A percentile compares a stretch with the other conserved stretches of the same genome.
phyloP scores from a whole-genome alignment of 2,888 invertebrate genomes.

The Hypomecis punctinalis region DNA sequence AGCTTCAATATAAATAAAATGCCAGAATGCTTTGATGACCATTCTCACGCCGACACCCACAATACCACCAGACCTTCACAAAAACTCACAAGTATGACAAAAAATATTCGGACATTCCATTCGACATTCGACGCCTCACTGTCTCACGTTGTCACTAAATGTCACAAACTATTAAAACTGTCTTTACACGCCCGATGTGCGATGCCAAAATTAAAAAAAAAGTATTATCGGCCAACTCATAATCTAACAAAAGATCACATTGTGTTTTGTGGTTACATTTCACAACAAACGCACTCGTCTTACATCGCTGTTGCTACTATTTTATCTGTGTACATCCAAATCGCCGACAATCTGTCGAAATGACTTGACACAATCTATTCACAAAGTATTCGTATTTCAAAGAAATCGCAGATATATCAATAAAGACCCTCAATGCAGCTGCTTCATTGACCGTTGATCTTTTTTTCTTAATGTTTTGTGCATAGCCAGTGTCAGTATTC shows the following conservation, averaged over 20 bases:
- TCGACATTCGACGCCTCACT: conserved; percentile 10
- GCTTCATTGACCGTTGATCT: conserved; percentile 48
- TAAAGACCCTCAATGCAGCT: conserved; percentile 47
- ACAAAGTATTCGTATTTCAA: conserved; percentile 32
- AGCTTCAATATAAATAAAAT: background rate
- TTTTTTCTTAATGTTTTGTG: conserved; percentile 37
- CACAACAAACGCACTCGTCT: conserved; percentile 51
- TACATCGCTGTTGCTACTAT: conserved; percentile 10
- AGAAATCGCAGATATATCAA: conserved; percentile 37
- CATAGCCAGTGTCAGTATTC: conserved; percentile 5
- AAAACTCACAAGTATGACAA: conserved; percentile 1
- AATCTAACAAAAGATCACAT: conserved; percentile 44
- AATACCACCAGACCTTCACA: background rate
- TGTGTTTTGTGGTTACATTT: conserved; percentile 54
- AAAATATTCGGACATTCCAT: background rate
- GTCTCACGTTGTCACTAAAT: conserved; percentile 35
- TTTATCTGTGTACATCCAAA: background rate
- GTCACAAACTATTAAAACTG: conserved; percentile 30
- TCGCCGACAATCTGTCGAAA: conserved; percentile 32
- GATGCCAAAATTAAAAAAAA: background rate
- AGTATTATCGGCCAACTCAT: conserved; percentile 33
- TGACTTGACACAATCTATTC: conserved; percentile 53
- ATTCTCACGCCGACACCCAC: conserved; percentile 15
- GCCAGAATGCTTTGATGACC: background rate
- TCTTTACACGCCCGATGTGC: background rate